phyloP scores from a whole-genome alignment of 2,888 invertebrate species.

The Scaptomyza tumidula region DNA sequence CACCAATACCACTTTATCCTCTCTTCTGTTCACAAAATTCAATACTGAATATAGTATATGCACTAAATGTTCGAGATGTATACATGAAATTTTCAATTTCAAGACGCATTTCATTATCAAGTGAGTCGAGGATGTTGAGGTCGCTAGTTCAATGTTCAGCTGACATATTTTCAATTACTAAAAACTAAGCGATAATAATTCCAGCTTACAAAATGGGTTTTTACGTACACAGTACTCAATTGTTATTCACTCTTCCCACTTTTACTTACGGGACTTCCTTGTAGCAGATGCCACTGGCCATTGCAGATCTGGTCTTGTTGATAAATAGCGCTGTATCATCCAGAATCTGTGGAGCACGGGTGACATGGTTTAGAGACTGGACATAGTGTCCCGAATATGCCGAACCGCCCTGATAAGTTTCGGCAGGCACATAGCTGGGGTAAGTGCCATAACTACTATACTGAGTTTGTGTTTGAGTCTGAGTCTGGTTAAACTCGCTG shows the following conservation, averaged over 20 bases:
- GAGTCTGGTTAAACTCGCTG: conserved; percentile 23
- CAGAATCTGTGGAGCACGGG: conserved; percentile 60
- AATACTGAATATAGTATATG: conserved; percentile 7
- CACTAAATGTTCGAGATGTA: conserved; percentile 2
- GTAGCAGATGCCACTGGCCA: conserved; percentile 82
- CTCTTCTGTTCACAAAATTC: conserved; percentile 12
- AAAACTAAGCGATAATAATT: conserved; percentile 35
- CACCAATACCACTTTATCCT: background rate
- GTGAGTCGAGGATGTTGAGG: conserved; percentile 67
- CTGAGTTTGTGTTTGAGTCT: conserved; percentile 22
- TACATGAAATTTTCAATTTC: conserved; percentile 16
- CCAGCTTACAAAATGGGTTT: conserved; percentile 12
- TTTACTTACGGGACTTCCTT: conserved; percentile 84
- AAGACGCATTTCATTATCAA: conserved; percentile 69
- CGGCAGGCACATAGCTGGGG: conserved; percentile 60
- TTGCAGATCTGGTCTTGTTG: conserved; percentile 82
- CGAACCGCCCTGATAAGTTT: conserved; percentile 69
- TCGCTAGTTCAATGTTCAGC: conserved; percentile 64
- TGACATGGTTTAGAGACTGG: conserved; percentile 81
- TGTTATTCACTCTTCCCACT: background rate
- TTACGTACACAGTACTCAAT: background rate
- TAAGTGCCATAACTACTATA: conserved; percentile 23
- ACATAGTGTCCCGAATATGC: conserved; percentile 53
- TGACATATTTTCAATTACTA: conserved; percentile 45
- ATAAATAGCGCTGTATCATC: conserved; percentile 82